A percentile compares a stretch with the other conserved stretches of the same genome.
Conservation (phyloP, 2,888 invertebrate species). For the Lucinisca nassula region DNA sequence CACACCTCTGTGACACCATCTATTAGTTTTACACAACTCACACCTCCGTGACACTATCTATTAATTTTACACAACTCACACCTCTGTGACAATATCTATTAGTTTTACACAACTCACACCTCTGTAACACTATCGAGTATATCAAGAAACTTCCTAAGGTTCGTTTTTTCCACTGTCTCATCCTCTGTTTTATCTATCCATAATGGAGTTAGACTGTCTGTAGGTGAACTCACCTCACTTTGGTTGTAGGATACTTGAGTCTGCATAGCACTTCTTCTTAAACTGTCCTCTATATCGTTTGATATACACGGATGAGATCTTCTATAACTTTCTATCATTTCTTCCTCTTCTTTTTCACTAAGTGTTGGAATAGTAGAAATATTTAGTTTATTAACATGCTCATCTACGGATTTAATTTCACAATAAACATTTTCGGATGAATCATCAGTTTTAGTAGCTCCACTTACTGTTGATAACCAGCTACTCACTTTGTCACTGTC, state of each 20-base stretch:
- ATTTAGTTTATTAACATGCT: background rate
- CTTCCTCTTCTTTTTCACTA: slow-evolving; percentile 31
- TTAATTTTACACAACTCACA: too few species aligned
- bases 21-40: too few species aligned
- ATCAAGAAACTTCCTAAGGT: background rate
- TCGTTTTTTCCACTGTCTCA: background rate
- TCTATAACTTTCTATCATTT: slow-evolving; percentile 1
- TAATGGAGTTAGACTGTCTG: background rate
- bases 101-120: too few species aligned
- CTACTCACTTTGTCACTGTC: background rate
- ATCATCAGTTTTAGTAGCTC: background rate
- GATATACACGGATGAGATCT: background rate
- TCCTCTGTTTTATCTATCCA: background rate
- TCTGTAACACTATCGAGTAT: background rate
- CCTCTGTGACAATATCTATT: too few species aligned
- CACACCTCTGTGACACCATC: too few species aligned
- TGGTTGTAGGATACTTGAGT: background rate
- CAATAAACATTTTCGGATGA: slow-evolving; percentile 19
- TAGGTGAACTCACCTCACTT: background rate
- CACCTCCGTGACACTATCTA: too few species aligned
- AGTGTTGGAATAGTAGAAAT: slow-evolving; percentile 11
- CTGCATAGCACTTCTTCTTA: background rate
- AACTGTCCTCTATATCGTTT: background rate
- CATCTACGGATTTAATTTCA: slow-evolving; percentile 31
- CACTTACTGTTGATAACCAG: background rate